phyloP scores from a whole-genome alignment of 2,113 vertebrate genomes.

The Apodemus speciosus region DNA sequence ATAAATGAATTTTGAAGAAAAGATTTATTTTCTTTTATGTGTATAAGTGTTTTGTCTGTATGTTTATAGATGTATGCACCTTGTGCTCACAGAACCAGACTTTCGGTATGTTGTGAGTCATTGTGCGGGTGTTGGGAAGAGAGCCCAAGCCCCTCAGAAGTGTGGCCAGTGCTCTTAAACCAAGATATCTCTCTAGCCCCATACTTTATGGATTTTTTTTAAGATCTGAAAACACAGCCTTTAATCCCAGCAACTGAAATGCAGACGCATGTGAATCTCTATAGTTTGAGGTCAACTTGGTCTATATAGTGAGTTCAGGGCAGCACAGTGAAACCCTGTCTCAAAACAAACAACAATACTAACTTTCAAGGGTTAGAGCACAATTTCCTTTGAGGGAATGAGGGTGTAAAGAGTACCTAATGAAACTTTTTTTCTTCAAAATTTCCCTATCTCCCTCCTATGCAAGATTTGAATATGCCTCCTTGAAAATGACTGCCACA shows the following conservation, averaged over 20 bases:
- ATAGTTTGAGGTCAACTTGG: background rate
- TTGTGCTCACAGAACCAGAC: background rate
- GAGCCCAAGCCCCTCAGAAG: background rate
- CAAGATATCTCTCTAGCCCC: background rate
- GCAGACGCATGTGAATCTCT: background rate
- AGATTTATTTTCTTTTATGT: background rate
- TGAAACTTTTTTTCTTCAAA: background rate
- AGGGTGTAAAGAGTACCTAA: background rate
- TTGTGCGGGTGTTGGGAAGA: background rate
- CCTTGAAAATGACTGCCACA: background rate
- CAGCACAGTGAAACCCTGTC: background rate
- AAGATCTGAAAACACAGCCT: background rate
- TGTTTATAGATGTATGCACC: background rate
- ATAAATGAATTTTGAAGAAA: too few relatives aligned
- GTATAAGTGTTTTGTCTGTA: background rate
- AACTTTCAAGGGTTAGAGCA: background rate
- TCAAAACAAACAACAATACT: background rate
- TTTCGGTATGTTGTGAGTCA: background rate
- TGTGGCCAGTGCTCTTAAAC: background rate
- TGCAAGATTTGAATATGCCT: slow-evolving; percentile 26
- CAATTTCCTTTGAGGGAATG: background rate
- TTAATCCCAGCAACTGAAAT: background rate
- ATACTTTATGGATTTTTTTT: background rate
- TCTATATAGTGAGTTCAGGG: background rate
- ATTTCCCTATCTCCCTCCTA: background rate